phyloP scores from a whole-genome alignment of 2,797 vertebrate genomes.

The Moxostoma hubbsi region DNA sequence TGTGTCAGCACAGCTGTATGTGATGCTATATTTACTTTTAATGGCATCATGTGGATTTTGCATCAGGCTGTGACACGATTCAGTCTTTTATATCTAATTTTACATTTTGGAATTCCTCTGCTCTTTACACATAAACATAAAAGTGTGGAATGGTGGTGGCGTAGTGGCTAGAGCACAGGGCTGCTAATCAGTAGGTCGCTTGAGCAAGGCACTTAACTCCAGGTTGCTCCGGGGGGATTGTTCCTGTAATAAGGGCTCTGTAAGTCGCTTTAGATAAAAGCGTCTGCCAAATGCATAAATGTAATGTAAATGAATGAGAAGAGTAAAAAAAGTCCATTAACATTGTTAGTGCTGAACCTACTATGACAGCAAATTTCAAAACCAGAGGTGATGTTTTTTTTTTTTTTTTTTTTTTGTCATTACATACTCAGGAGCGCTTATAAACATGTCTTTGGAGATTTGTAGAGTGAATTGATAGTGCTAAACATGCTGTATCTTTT shows the following conservation, averaged over 20 bases:
- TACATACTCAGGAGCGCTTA: neutral
- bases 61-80: constrained; percentile 15
- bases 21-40: too few relatives aligned
- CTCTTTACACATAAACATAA: too few relatives aligned
- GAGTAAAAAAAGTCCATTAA: neutral
- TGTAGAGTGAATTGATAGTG: neutral
- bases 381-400: neutral
- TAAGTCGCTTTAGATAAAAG: too few relatives aligned
- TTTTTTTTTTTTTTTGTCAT: neutral
- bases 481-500: neutral
- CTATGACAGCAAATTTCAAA: constrained; percentile 17
- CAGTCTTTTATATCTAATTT: constrained; percentile 19
- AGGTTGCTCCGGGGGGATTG: too few relatives aligned
- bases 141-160: too few relatives aligned
- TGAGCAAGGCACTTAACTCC: too few relatives aligned
- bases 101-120: neutral
- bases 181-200: too few relatives aligned
- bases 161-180: too few relatives aligned
- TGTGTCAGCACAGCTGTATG: too few relatives aligned
- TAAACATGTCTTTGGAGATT: neutral
- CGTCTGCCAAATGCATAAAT: too few relatives aligned
- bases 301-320: too few relatives aligned
- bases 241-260: too few relatives aligned
- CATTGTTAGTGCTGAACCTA: constrained; percentile 1
- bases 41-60: neutral